Evolutionary conservation across 2,113 vertebrate genomes (phyloP).

Genomic region (Lophura nycthemera): DNA sequence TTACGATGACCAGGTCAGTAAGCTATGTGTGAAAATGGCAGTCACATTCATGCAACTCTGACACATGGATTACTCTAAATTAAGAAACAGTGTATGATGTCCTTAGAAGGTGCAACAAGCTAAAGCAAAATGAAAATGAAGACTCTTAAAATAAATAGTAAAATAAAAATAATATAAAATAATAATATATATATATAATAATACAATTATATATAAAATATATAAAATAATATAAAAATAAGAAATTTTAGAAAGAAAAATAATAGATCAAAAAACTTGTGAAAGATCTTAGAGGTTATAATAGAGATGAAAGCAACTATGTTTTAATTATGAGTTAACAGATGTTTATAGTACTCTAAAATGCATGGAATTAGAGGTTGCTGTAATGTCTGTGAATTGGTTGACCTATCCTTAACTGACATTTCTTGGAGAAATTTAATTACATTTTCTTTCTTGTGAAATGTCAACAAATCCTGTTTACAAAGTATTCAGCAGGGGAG

Average conservation of each 20-base stretch:
- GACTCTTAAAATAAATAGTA: too few relatives aligned
- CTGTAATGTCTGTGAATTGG: not conserved
- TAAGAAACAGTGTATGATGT: accelerated
- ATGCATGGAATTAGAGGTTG: not conserved
- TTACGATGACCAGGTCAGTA: constrained; percentile 90
- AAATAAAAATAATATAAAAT: not conserved
- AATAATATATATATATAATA: too few relatives aligned
- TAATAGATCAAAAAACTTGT: not conserved
- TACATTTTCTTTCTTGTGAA: not conserved
- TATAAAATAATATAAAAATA: too few relatives aligned
- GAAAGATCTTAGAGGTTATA: not conserved
- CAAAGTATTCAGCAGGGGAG: not conserved
- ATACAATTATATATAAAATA: too few relatives aligned
- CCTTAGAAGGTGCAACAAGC: not conserved
- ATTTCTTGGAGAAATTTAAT: not conserved
- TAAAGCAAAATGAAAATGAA: not conserved
- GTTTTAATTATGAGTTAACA: not conserved
- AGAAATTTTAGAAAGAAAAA: not conserved
- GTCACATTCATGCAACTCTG: accelerated
- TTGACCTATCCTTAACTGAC: not conserved
- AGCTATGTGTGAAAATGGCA: not conserved
- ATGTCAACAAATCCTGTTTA: not conserved
- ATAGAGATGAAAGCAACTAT: not conserved
- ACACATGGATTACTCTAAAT: not conserved
- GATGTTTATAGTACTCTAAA: not conserved